Base-by-base conservation (phyloP, 2,113 vertebrate genomes). In the Pardalotus punctatus region DNA sequence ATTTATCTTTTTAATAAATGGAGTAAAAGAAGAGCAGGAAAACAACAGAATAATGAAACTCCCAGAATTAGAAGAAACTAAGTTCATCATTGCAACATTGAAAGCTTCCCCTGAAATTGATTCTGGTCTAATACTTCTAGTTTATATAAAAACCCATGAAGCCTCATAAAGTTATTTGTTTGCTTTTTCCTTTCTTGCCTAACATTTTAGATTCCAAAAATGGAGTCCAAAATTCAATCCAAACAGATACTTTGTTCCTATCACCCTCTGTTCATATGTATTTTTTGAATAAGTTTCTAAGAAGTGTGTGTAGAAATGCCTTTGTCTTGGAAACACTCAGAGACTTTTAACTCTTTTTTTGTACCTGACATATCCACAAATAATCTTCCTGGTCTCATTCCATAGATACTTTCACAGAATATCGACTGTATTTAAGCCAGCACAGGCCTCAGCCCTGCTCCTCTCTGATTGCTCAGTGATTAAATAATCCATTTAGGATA, bases 401-500 rank as follows among this genome's bases (percentile, higher is more conserved):
- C 8, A 14, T 24, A 54, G 64, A 77, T 23, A 27, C 4, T 78
- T 43, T 83, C 23, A 81, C 35, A 80, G 64, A 83, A 42, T 50
- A 66, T n/a, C 33, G 78, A 14, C 27, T 74, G 51, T 33, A 78
- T 70, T 88, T 81, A 78, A 89, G 29, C 18, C 58, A 84, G 11
- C 35, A 54, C 12, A 62, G 47, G 33, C 6, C 54, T 89, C 47
- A 81, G 51, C 22, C 35, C 27, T 40, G 12, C 10, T 93, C 4
- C 11, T 81, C 10, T 91, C 74, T 71, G 42, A 67, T 33, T 81
- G 56, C 43, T 85, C 70, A 66, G 60, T 78, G 77, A 74, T 78
- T 89, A 89, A 62, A 29, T 78, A 81, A 79, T 74, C 23, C 27
- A 31, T 89, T 84, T 54, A 88, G 50, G 70, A 57, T 72, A 88